A percentile compares a stretch with the other conserved stretches of the same genome.
These are phyloP conservation scores for Syngnathoides biaculeatus DNA, from an alignment of 2,113 vertebrate genomes.

Conservation along the genomic window DNA sequence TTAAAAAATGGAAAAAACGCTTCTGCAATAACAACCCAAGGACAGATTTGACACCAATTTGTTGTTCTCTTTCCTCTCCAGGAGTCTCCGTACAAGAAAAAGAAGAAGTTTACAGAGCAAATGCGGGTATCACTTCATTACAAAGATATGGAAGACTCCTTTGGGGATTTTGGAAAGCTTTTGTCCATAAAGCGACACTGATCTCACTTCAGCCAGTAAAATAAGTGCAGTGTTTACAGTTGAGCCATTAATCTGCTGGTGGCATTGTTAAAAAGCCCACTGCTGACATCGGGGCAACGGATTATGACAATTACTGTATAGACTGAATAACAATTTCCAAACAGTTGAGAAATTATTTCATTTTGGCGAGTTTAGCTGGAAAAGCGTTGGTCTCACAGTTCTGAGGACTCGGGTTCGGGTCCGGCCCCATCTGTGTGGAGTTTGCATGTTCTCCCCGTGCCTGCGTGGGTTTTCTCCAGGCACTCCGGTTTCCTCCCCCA, in stretches of 20 bases:
- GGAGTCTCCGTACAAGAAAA: constrained; percentile 23
- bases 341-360: background rate
- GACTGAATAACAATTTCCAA: constrained; percentile 1
- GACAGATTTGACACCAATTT: constrained; percentile 55
- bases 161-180: constrained; percentile 30
- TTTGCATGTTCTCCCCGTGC: too few species aligned
- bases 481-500: too few species aligned
- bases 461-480: too few species aligned
- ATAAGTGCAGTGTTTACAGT: constrained; percentile 18
- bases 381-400: too few species aligned
- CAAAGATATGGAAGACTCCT: constrained; percentile 40
- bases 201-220: constrained; percentile 44
- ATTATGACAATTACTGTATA: background rate
- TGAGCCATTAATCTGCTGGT: constrained; percentile 6
- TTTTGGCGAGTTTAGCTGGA: too few species aligned
- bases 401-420: too few species aligned
- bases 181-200: constrained; percentile 27
- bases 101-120: constrained; percentile 26
- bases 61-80: constrained; percentile 26
- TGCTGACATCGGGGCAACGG: constrained; percentile 5
- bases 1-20: constrained; percentile 33
- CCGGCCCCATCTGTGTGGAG: too few species aligned
- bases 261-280: constrained; percentile 15
- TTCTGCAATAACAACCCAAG: constrained; percentile 54
- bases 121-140: constrained; percentile 35